Evolutionary conservation across 2,888 invertebrate species (phyloP), one percentile per base, ranked within the genome.

Genomic region (Euplagia quadripunctaria): DNA sequence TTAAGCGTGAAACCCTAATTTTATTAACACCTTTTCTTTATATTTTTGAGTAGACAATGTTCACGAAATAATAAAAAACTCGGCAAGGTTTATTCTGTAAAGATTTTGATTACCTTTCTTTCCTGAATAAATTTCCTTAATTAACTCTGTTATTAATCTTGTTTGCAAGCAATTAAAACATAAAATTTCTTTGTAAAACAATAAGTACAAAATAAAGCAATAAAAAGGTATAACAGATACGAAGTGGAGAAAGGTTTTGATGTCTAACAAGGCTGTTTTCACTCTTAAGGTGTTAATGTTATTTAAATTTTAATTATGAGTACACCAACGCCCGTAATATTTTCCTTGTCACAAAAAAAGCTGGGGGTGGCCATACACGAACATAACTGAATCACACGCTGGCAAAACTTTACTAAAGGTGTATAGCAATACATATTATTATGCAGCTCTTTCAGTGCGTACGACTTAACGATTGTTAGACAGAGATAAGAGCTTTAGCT

Each of bases 111-210:
- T 58, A 46, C 51, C 42, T 65, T 66, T 65, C 31, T 49, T 71
- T 66, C 42, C 61, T 66, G 31, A 71, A 71, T 61, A 49, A 71
- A 61, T 61, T 66, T 71, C 66, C 49, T 51, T 46, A 66, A 67
- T 67, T 61, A 66, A 46, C 46, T 58, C 11, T 41, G 16, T 71
- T 31, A 55, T 7, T 64, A 52, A 51, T 46, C 46, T 67, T 66
- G 71, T 71, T 66, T 66, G 17, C 8, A 14, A 67, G 42, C 58
- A 71, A 71, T 71, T 51, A 67, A 67, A 71, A 52, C 17, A 12
- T 16, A 41, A 20, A 12, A 20, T 65, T 70, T 46, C 16, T 65
- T 65, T 51, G 31, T 31, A 31, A 8, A 31, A 31, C 11, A 16
- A 41, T 9, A 7, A 52, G 16, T 49, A 49, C 9, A 66, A 8